These are phyloP conservation scores for Alauda arvensis DNA, from an alignment of 2,797 vertebrate species.

Conservation along the genomic window DNA sequence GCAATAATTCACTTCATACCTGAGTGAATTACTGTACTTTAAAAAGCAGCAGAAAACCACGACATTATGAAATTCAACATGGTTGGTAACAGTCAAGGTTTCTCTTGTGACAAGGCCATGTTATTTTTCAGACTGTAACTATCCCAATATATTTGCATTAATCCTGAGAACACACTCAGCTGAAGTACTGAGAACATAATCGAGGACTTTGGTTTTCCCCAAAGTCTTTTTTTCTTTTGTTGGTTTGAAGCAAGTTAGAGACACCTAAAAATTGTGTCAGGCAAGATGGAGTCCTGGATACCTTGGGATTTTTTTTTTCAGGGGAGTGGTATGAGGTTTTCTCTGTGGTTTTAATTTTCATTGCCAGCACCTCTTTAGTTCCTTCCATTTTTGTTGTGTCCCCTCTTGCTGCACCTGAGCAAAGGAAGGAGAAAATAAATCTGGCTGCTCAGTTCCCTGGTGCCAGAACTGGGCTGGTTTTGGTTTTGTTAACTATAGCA, in stretches of 20 bases:
- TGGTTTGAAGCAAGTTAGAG: background rate
- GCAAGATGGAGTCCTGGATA: background rate
- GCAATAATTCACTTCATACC: background rate
- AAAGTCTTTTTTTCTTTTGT: background rate
- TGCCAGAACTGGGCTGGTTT: background rate
- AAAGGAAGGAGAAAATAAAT: background rate
- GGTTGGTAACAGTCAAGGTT: background rate
- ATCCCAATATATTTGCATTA: background rate
- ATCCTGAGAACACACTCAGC: background rate
- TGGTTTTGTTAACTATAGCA: background rate
- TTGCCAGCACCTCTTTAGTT: background rate
- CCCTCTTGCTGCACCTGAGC: background rate
- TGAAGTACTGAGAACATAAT: background rate
- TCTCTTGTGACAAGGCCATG: background rate
- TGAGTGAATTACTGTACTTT: background rate
- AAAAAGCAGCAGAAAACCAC: background rate
- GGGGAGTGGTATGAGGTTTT: background rate
- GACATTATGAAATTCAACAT: background rate
- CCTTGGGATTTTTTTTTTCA: accelerated
- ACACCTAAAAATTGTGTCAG: background rate
- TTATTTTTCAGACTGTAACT: background rate
- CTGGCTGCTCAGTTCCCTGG: background rate
- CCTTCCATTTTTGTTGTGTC: background rate
- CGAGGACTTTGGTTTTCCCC: background rate
- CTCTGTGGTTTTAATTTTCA: background rate